These are phyloP conservation scores for Lordiphosa stackelbergi DNA, from an alignment of 1,140 invertebrate genomes.

Conservation along the genomic window DNA sequence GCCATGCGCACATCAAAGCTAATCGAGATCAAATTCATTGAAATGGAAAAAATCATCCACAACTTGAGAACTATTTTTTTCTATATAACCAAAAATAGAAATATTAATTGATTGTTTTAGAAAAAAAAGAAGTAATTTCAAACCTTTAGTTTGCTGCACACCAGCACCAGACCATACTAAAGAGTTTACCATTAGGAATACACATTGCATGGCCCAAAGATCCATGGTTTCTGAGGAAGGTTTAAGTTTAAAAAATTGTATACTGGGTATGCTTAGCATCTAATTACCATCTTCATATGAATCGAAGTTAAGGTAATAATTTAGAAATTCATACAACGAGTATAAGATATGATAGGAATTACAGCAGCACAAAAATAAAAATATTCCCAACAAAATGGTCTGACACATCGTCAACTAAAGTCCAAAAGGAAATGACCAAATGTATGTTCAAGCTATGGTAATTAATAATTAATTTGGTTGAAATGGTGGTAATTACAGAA, in stretches of 20 bases:
- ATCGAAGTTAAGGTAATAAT: no score
- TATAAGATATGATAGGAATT: no score
- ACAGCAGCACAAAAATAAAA: no score
- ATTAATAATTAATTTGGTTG: no score
- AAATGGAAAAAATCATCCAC: background rate
- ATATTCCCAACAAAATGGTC: no score
- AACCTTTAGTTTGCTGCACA: constrained; percentile 23
- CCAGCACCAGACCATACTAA: constrained; percentile 12
- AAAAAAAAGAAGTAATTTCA: no score
- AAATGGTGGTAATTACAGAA: no score
- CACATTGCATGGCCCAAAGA: constrained; percentile 4
- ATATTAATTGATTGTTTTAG: background rate
- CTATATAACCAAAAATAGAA: background rate
- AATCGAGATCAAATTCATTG: background rate
- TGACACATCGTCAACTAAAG: background rate
- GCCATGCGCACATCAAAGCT: constrained; percentile 9
- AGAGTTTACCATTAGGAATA: constrained; percentile 13
- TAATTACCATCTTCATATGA: no score
- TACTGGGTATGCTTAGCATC: no score
- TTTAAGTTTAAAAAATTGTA: no score
- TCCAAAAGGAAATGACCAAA: background rate
- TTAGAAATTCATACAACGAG: no score
- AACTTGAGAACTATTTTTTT: background rate
- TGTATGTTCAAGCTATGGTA: no score
- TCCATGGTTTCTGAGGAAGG: background rate